Base-by-base conservation (phyloP, 1,140 invertebrate genomes). In the Hyphantria cunea region DNA sequence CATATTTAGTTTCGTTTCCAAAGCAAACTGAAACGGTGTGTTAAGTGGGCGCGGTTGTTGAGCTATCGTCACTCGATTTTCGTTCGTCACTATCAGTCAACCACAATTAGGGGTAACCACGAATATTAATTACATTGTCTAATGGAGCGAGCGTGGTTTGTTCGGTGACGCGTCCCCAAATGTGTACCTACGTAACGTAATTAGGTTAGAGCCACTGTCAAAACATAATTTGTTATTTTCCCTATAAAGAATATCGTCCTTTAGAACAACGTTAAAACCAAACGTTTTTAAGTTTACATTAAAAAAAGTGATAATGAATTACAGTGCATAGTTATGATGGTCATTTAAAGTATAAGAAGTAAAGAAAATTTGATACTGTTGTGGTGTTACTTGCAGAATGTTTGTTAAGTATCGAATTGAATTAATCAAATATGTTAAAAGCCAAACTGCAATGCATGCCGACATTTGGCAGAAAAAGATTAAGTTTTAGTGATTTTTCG, bases 51-150 rank as follows among this genome's bases (percentile, higher is more conserved):
- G 85, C 66, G 79, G 76, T 78, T 81, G 82, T 80, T 77, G 72
- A 74, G 55, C 73, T 70, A 81, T 80, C 64, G 63, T 64, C 51
- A 52, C 39, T 68, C 49, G 68, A 66, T 72, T 70, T 67, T 71
- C 68, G 76, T 66, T 75, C 56, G 71, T 65, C 72, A 75, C 72
- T 79, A 73, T 72, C 72, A 71, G 71, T 80, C 76, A 69, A 69
- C 66, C 64, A 77, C 78, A 84, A 85, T 89, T 86, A 86, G 76
- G 73, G 76, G 76, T 71, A 80, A 76, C 76, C 74, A 70, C 68
- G 66, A 71, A 78, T 87, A 86, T 89, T 87, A 85, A 87, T 86
- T 89, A 89, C 83, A 84, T 76, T 78, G 76, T 77, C 78, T 84
- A 86, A 87, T 89, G 77, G 84, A 82, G 74, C 74, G 68, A 62